A percentile compares a stretch with the other conserved stretches of the same genome.
phyloP scores from a whole-genome alignment of 2,113 vertebrate species.

The Meleagris gallopavo region DNA sequence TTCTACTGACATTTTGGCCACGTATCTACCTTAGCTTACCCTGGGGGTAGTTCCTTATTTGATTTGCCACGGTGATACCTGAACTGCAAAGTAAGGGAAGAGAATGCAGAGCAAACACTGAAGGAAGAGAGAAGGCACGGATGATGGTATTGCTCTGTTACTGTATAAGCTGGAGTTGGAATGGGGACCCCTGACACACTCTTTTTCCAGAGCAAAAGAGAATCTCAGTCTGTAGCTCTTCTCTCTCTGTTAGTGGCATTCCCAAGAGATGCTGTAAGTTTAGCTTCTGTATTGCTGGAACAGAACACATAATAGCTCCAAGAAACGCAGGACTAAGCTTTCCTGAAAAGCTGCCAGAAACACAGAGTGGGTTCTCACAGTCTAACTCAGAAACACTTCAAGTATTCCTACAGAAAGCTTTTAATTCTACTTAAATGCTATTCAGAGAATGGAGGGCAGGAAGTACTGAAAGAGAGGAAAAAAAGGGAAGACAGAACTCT shows the following conservation, averaged over 20 bases:
- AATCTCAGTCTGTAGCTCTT: neutral
- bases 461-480: neutral
- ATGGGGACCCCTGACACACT: neutral
- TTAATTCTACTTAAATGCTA: slow-evolving; percentile 45
- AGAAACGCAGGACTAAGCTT: slow-evolving; percentile 13
- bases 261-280: slow-evolving; percentile 4
- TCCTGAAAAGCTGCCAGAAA: slow-evolving; percentile 36
- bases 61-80: neutral
- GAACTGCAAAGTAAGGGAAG: neutral
- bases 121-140: neutral
- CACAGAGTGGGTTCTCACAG: slow-evolving; percentile 51
- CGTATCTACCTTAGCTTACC: neutral
- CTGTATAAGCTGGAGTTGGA: accelerated
- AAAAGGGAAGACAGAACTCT: slow-evolving; percentile 19
- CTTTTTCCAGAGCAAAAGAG: neutral
- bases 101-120: neutral
- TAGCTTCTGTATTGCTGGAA: neutral
- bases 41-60: neutral
- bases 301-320: neutral
- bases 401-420: slow-evolving; percentile 55
- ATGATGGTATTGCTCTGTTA: neutral
- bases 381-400: slow-evolving; percentile 51
- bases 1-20: neutral
- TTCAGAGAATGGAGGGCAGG: neutral
- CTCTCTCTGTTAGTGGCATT: neutral